Base-by-base conservation (phyloP, 2,113 vertebrate genomes). In the Halichoerus grypus region DNA sequence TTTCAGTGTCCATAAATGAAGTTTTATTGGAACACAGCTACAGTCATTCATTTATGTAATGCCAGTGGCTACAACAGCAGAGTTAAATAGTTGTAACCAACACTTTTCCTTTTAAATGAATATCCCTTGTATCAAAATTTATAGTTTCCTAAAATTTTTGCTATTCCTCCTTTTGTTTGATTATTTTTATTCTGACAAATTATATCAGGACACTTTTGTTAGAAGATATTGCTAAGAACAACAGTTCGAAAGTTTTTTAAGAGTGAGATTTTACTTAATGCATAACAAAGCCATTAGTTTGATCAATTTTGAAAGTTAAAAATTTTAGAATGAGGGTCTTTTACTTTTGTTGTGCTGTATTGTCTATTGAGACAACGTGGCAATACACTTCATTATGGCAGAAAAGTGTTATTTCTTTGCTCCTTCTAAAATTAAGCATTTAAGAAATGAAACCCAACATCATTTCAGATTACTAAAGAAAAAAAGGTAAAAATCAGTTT, bases 321-420 rank as follows among this genome's bases (percentile, higher is more conserved):
- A 91, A 82, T 93, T 90, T 91, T 91, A 93, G n/a, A 94, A 96
- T 83, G 57, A 94, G 31, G 6, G 16, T 72, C 59, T 90, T 95
- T 91, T 49, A 61, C 49, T 95, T 89, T 95, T 91, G 9, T 89
- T 92, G 59, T 55, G 24, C 72, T 86, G 51, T 83, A 96, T 3
- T 94, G 6, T 69, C 82, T 83, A 72, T 49, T 92, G 82, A 77
- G 3, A 15, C 53, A 95, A 91, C 9, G 19, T 8, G 4, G 21
- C 7, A 95, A 83, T 86, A 77, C 0, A 90, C 7, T 80, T 92
- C 31, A 76, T n/a, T 51, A 67, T 18, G 8, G n/a, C 7, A 94
- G 39, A 74, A 94, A 76, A 86, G 4, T 51, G 0, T 31, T 72
- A 18, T 92, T 83, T 59, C 46, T 88, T 90, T 87, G 49, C 15